Base-by-base conservation (phyloP, 2,113 vertebrate species). In the Corythaixoides concolor region DNA sequence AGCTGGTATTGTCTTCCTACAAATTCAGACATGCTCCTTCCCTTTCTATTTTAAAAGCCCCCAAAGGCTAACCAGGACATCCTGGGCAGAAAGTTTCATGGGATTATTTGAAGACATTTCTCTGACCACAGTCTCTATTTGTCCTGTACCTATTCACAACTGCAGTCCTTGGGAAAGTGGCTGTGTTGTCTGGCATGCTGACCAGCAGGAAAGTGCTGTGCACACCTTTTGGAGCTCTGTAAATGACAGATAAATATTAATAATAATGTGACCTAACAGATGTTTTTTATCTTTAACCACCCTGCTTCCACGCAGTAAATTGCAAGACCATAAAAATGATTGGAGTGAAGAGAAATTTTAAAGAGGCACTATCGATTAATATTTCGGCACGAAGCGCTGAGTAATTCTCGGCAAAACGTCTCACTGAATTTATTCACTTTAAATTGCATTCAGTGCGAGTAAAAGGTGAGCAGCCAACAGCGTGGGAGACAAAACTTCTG, bases 231-330 rank as follows among this genome's bases (percentile, higher is more conserved):
- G 20, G 58, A 79, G 56, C 80, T 85, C 95, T 97, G 90, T 39
- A 93, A 96, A 49, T 89, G 94, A 50, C 69, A 96, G 92, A 96
- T 93, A 95, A 93, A 89, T 89, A 92, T 85, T 95, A 94, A 87
- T 66, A 96, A 78, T 69, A 87, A 78, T 16, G 49, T 12, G 27
- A 68, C 37, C 68, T 92, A 96, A 93, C 80, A 89, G 76, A 69
- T 90, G 69, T 91, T 93, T 91, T 91, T 58, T 87, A 91, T 82
- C 77, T 95, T 82, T 88, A 89, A 79, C 66, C 66, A 66, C 58
- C 30, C 18, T 55, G 66, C 55, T 89, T 92, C 87, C 86, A 35
- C 15, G 62, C 41, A 76, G 64, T 85, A 93, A 97, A 95, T 89
- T 73, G 37, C 66, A 79, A 41, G 0, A 2, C 86, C 66, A 66